Conservation (phyloP, 2,888 invertebrate species). For the Embidobia sp. region DNA sequence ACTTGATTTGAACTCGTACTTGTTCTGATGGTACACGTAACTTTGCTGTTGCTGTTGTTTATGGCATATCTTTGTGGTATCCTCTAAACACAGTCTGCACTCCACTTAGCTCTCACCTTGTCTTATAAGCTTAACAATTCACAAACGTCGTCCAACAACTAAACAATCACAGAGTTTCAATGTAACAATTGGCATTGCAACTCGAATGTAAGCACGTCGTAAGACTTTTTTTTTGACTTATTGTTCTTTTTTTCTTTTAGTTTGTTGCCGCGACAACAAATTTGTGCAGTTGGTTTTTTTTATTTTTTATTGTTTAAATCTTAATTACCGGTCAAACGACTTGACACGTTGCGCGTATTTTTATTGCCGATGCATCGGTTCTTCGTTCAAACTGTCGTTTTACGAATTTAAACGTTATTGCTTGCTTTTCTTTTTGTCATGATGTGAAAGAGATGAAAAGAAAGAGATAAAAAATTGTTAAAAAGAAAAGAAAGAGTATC, state of each 20-base stretch:
- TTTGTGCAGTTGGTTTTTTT: slow-evolving; percentile 60
- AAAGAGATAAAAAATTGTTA: neutral
- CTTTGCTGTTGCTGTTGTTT: slow-evolving; percentile 38
- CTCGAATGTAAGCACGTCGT: slow-evolving; percentile 47
- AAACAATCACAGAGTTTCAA: slow-evolving; percentile 77
- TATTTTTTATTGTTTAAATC: slow-evolving; percentile 30
- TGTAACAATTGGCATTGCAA: slow-evolving; percentile 46
- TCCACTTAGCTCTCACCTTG: slow-evolving; percentile 81
- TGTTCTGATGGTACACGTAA: slow-evolving; percentile 76
- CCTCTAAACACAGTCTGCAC: slow-evolving; percentile 82
- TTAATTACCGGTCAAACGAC: slow-evolving; percentile 26
- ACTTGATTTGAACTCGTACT: slow-evolving; percentile 20
- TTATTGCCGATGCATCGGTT: slow-evolving; percentile 51
- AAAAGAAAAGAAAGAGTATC: neutral
- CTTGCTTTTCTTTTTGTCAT: slow-evolving; percentile 38
- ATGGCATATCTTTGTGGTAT: slow-evolving; percentile 76
- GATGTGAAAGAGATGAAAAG: neutral
- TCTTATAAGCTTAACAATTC: slow-evolving; percentile 78
- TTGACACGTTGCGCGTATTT: slow-evolving; percentile 36
- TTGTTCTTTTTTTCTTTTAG: slow-evolving; percentile 26
- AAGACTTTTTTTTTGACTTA: slow-evolving; percentile 17
- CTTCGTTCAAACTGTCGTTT: slow-evolving; percentile 44
- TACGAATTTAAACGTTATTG: slow-evolving; percentile 42
- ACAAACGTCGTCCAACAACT: slow-evolving; percentile 55
- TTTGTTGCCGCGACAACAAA: slow-evolving; percentile 47